These are phyloP conservation scores for Nycticebus coucang DNA, from an alignment of 2,113 vertebrate species.

Conservation along the genomic window DNA sequence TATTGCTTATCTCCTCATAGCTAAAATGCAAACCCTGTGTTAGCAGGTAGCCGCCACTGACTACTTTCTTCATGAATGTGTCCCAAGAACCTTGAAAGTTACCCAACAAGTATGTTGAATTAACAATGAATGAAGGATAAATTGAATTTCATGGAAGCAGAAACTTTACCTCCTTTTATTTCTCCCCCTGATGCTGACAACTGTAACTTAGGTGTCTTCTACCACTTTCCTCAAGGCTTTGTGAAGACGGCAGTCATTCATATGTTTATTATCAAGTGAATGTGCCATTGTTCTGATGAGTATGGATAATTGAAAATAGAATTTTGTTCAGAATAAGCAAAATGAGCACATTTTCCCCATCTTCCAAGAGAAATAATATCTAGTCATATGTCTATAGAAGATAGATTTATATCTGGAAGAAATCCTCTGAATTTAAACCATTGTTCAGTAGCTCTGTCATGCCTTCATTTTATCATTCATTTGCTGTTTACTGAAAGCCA, in stretches of 20 bases:
- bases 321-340: constrained; percentile 5
- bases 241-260: background rate
- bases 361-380: background rate
- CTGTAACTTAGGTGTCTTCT: background rate
- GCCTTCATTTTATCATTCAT: background rate
- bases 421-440: background rate
- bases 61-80: background rate
- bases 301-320: constrained; percentile 18
- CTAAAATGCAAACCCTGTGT: background rate
- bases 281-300: background rate
- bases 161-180: background rate
- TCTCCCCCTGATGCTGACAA: background rate
- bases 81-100: background rate
- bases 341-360: background rate
- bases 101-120: background rate
- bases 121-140: background rate
- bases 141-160: background rate
- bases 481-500: background rate
- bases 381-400: background rate
- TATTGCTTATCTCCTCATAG: background rate
- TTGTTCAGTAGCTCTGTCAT: background rate
- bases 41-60: background rate
- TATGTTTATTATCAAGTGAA: background rate
- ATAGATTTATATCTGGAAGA: background rate
- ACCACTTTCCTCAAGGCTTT: background rate